Conservation (phyloP, 2,113 vertebrate genomes). For the Leiothrix lutea region DNA sequence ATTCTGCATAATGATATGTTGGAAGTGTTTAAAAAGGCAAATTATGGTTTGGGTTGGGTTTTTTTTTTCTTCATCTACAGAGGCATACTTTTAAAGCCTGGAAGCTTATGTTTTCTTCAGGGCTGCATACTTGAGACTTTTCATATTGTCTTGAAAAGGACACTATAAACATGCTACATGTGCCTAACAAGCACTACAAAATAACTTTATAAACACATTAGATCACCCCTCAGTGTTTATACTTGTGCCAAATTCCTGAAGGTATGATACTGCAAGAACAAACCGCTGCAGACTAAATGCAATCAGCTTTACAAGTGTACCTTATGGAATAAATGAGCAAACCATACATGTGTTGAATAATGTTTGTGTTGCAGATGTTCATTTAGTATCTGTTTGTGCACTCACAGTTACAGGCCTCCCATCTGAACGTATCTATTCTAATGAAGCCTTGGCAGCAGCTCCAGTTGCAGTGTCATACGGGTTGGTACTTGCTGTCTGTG, state of each 20-base stretch:
- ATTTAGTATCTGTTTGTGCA: slow-evolving; percentile 28
- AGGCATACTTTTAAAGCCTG: background rate
- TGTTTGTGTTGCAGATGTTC: slow-evolving; percentile 48
- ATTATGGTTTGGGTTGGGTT: background rate
- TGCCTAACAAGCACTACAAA: background rate
- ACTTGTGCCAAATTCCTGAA: slow-evolving; percentile 49
- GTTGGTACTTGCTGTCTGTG: background rate
- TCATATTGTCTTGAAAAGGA: background rate
- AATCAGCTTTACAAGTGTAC: slow-evolving; percentile 1
- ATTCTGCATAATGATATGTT: background rate
- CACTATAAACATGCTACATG: background rate
- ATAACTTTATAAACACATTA: slow-evolving; percentile 34
- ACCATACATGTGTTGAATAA: background rate
- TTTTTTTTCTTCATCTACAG: background rate
- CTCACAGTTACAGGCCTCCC: slow-evolving; percentile 10
- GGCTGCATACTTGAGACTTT: background rate
- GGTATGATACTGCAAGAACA: slow-evolving; percentile 28
- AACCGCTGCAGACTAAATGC: slow-evolving; percentile 26
- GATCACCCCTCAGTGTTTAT: slow-evolving; percentile 23
- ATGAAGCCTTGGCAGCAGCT: slow-evolving; percentile 45
- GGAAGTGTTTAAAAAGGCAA: background rate
- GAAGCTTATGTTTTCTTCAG: background rate
- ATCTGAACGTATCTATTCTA: background rate
- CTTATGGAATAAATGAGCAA: slow-evolving; percentile 23
- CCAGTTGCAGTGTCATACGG: background rate